Conservation (phyloP, 2,888 invertebrate genomes). For the Apotomis turbidana region DNA sequence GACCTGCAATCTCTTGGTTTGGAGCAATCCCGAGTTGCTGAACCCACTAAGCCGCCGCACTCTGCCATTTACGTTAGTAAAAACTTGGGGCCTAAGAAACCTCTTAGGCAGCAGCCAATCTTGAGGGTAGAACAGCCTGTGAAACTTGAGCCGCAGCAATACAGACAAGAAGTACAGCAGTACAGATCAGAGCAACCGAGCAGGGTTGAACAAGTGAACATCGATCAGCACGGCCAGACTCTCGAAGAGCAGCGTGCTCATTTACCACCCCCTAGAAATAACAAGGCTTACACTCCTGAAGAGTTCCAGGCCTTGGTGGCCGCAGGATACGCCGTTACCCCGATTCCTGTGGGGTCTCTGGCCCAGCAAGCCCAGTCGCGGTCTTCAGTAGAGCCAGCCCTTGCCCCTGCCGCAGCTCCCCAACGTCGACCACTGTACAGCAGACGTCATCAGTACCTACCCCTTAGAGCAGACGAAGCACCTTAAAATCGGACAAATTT, state of each 20-base stretch:
- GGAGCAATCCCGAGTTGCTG: constrained; percentile 60
- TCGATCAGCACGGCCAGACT: constrained; percentile 54
- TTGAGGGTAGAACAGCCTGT: constrained; percentile 53
- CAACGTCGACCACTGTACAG: constrained; percentile 56
- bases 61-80: constrained; percentile 77
- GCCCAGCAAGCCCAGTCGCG: constrained; percentile 71
- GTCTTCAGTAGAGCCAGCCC: constrained; percentile 62
- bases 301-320: constrained; percentile 78
- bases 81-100: constrained; percentile 68
- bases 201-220: constrained; percentile 49
- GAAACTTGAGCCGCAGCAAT: constrained; percentile 46
- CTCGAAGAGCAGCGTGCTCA: constrained; percentile 71
- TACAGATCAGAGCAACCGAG: constrained; percentile 48
- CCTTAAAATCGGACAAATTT: constrained; percentile 65
- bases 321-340: constrained; percentile 80
- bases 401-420: constrained; percentile 50
- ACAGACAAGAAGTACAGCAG: constrained; percentile 38
- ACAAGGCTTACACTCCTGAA: constrained; percentile 80
- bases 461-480: constrained; percentile 75
- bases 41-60: constrained; percentile 69
- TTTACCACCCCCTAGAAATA: constrained; percentile 79
- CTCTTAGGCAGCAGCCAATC: constrained; percentile 57
- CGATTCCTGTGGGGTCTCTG: constrained; percentile 71
- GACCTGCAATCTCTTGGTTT: constrained; percentile 56
- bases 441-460: constrained; percentile 75